These are phyloP conservation scores for Phorcus lineatus DNA, from an alignment of 2,888 invertebrate species.

Conservation along the genomic window DNA sequence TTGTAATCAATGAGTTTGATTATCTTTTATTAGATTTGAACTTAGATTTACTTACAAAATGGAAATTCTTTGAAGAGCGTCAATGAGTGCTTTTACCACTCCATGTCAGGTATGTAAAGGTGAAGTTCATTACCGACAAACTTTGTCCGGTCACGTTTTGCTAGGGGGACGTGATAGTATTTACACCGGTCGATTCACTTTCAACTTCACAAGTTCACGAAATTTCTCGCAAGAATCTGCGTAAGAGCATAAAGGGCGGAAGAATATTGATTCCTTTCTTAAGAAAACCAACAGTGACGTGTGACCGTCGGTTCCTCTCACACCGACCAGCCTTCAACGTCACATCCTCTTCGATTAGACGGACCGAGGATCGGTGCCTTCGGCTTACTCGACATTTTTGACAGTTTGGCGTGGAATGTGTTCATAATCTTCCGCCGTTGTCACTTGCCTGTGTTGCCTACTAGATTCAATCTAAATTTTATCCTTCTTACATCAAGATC, in stretches of 20 bases:
- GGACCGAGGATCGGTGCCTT: no score
- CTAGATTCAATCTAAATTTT: no score
- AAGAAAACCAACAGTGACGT: neutral
- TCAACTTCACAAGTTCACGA: constrained; percentile 4
- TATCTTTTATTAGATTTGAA: no score
- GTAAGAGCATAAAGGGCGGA: neutral
- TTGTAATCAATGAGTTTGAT: no score
- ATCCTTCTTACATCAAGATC: no score
- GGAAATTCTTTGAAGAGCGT: neutral
- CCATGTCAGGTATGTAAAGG: neutral
- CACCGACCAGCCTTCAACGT: neutral
- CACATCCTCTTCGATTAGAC: neutral
- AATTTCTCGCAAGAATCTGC: constrained; percentile 7
- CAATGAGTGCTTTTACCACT: neutral
- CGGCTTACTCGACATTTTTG: no score
- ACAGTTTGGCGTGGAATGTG: no score
- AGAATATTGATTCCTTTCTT: neutral
- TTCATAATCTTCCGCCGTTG: no score
- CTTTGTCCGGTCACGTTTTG: neutral
- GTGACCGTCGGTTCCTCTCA: neutral
- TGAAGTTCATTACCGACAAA: neutral
- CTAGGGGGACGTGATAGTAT: neutral
- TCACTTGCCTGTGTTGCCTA: no score
- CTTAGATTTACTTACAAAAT: no score
- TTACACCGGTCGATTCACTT: neutral